Base-by-base conservation (phyloP, 2,113 vertebrate genomes). In the Pachypanchax playfairii region DNA sequence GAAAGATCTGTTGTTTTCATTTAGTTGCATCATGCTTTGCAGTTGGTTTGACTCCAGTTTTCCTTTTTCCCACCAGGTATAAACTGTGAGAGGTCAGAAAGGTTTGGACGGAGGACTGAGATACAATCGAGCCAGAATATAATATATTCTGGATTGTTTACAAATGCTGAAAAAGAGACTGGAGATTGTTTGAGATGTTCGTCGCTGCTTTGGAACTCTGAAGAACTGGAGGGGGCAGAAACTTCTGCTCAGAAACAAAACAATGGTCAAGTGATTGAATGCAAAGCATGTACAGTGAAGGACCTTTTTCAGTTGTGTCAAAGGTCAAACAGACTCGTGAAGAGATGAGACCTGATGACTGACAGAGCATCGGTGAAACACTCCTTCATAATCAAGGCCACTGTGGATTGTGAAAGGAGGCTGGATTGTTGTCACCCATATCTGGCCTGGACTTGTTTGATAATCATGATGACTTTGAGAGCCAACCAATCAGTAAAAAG, bases 91-190 rank as follows among this genome's bases (percentile, higher is more conserved):
- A 55, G 71, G 72, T 74, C 55, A 53, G 66, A 57, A 73, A 33
- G 51, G 47, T n/a, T 62, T 18, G 50, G 41, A 77, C 49, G 2
- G 53, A 63, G 39, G 49, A 42, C 66, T 55, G 61, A 81, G 71
- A 89, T 88, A 88, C 86, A 91, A 90, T 91, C 89, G 62, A 90
- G 85, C 85, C 87, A 85, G 86, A 89, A 83, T 77, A n/a, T 57
- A 53, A 80, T 88, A 91, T 94, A 91, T 94, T 93, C 92, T 94
- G 94, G 93, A 93, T 93, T 97, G 96, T 99, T 99, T 98, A 98
- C 96, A 97, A 91, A 87, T 74, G 67, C 77, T 54, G 91, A 94
- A 13, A 79, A 79, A 75, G 80, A 93, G 93, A 95, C 93, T 91
- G 92, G 83, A 85, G 92, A 93, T 92, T 90, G 93, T 92, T 90